Percentiles rank a stretch among this genome's conserved stretches.
Evolutionary conservation across 2,797 vertebrate species (phyloP).

Genomic region (Galago senegalensis): DNA sequence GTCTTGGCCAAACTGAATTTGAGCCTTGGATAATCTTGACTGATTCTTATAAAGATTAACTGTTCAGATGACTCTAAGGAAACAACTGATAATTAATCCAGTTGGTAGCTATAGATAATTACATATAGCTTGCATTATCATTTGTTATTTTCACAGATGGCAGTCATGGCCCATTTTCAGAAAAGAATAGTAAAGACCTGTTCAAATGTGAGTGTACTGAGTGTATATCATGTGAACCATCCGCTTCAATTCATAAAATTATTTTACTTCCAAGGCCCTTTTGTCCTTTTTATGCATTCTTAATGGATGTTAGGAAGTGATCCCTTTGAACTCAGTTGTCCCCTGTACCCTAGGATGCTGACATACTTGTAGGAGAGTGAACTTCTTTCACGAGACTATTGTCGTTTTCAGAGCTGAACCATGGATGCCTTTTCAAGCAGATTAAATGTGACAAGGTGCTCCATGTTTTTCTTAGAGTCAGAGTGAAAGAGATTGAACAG

Average conservation of each 20-base stretch:
- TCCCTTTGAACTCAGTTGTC: background rate
- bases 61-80: background rate
- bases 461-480: background rate
- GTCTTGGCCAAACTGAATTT: background rate
- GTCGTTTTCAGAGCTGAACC: background rate
- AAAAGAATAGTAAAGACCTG: background rate
- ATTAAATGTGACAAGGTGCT: background rate
- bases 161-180: background rate
- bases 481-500: background rate
- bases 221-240: background rate
- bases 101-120: background rate
- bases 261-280: slow-evolving; percentile 20
- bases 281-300: background rate
- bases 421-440: background rate
- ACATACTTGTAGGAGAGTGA: background rate
- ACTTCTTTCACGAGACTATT: background rate
- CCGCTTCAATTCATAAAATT: background rate
- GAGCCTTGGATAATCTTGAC: background rate
- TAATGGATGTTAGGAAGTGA: background rate
- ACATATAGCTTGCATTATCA: background rate
- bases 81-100: background rate
- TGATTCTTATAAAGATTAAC: slow-evolving; percentile 39
- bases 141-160: background rate
- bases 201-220: background rate
- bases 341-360: background rate